Evolutionary conservation across 1,140 invertebrate genomes (phyloP).

Genomic region (Drosophila arawakana): DNA sequence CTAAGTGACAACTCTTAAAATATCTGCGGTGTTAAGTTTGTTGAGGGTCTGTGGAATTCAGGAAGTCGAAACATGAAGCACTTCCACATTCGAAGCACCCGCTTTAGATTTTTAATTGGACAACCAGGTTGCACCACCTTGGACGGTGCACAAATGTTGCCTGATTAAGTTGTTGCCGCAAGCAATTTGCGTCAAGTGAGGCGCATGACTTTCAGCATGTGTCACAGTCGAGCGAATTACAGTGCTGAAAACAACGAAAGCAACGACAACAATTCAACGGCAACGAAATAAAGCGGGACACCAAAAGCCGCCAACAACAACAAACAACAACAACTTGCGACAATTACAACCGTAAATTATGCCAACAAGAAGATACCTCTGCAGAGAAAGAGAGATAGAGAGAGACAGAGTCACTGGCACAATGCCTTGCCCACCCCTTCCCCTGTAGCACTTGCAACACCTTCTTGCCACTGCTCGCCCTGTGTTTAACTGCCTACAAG

Average conservation of each 20-base stretch:
- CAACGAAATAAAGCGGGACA: conserved; percentile 48
- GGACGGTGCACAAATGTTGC: conserved; percentile 62
- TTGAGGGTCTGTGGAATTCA: not conserved
- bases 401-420: conserved; percentile 14
- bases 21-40: not conserved
- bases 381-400: not conserved
- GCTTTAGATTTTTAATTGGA: not conserved
- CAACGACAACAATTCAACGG: conserved; percentile 34
- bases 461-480: not conserved
- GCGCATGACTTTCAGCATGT: conserved; percentile 68
- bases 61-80: not conserved
- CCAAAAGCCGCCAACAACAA: conserved; percentile 48
- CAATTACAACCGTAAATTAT: conserved; percentile 79
- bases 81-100: not conserved
- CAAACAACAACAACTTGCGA: conserved; percentile 49
- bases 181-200: conserved; percentile 74
- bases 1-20: not conserved
- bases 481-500: conserved; percentile 21
- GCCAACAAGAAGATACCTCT: conserved; percentile 55
- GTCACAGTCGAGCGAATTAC: conserved; percentile 46
- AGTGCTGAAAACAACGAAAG: conserved; percentile 17
- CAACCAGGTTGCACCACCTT: conserved; percentile 15
- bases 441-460: conserved; percentile 18
- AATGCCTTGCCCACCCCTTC: conserved; percentile 7
- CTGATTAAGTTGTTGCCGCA: conserved; percentile 76